Conservation (phyloP, 2,797 vertebrate species). For the Margarornis squamiger region DNA sequence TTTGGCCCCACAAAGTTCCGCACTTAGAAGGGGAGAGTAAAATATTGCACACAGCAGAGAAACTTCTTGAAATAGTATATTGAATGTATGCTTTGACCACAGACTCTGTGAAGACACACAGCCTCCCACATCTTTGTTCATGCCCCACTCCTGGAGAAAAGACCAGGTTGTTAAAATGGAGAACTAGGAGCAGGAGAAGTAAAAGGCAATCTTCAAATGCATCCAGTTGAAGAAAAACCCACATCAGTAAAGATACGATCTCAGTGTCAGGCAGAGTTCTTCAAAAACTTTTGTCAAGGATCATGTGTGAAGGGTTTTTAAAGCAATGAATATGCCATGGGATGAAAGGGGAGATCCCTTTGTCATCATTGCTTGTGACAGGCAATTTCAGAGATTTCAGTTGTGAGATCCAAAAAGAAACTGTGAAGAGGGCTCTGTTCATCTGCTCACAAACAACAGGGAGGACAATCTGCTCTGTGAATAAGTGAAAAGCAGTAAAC, state of each 20-base stretch:
- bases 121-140: not conserved
- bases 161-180: not conserved
- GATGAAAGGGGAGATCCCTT: not conserved
- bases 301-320: not conserved
- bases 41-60: not conserved
- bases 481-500: not conserved
- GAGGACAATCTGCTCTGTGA: not conserved
- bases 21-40: not conserved
- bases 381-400: not conserved
- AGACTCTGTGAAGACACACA: not conserved
- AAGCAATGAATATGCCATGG: not conserved
- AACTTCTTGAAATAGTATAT: not conserved
- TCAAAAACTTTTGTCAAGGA: not conserved
- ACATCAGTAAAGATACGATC: not conserved
- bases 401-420: not conserved
- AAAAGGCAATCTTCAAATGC: not conserved
- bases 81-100: not conserved
- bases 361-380: not conserved
- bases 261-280: not conserved
- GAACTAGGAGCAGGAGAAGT: not conserved
- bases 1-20: not conserved
- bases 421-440: not conserved
- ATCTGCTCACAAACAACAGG: not conserved
- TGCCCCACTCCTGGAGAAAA: not conserved
- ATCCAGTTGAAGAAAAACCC: not conserved